Base-by-base conservation (phyloP, 2,888 invertebrate species). In the Liodrosophila aerea region DNA sequence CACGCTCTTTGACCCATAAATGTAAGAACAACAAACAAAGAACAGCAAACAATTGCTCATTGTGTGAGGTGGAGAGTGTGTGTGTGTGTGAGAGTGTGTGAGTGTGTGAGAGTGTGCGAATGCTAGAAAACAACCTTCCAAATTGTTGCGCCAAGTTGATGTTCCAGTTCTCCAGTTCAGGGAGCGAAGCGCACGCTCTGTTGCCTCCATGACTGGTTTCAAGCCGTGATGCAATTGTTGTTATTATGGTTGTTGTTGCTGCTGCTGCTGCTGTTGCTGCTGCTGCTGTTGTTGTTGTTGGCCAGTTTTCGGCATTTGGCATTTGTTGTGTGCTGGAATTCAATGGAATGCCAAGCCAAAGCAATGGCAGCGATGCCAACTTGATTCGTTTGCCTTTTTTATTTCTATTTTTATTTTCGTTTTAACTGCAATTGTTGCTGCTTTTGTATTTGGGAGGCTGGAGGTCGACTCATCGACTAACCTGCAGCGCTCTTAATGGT, bases 161-260 rank as follows among this genome's bases (percentile, higher is more conserved):
- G 81, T 77, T 77, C 64, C 77, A 77, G 76, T 73, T 82, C 82
- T 82, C 60, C 73, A 61, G 52, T 66, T 56, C 70, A 67, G 73
- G 73, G 73, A 71, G 67, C 71, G 69, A 70, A 70, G 62, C 66
- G 62, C 73, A 73, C 63, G 73, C 66, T 73, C 45, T 33, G 62
- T 43, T 72, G 71, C 36, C 40, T 72, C 60, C 61, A 54, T 61
- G 80, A 73, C 81, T 80, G 83, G 76, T 80, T 80, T 75, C 56
- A 33, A 49, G 61, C 47, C 74, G 69, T 80, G 83, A 80, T 80
- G 78, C 78, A 80, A 80, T 76, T 76, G 63, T 67, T 76, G 62
- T 50, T 64, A 45, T 51, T 50, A 18, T 45, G 33, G 27, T 18
- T 43, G 44, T 36, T 37, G 12, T 30, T 30, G 8, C 1, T 29